Evolutionary conservation across 2,888 invertebrate species (phyloP).

Genomic region (Petrolisthes manimaculis): DNA sequence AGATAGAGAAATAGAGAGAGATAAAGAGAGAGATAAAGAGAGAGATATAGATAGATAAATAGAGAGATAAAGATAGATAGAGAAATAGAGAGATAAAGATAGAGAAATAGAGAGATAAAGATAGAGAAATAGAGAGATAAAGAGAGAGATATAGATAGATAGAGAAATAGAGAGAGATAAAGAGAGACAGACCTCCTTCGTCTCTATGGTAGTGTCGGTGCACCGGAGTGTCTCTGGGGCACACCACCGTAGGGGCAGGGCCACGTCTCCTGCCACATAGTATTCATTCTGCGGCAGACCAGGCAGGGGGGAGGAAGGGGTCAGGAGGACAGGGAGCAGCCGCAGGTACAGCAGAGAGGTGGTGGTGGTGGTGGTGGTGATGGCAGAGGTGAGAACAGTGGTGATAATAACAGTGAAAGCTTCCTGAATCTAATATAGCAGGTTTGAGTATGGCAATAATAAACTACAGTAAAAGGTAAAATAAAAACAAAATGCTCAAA

Average conservation of each 20-base stretch:
- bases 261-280: slow-evolving; percentile 76
- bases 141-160: too few species aligned
- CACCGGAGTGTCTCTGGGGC: slow-evolving; percentile 79
- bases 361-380: neutral
- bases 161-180: too few species aligned
- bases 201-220: slow-evolving; percentile 77
- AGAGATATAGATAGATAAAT: too few species aligned
- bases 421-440: neutral
- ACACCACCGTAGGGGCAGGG: slow-evolving; percentile 81
- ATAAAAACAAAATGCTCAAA: too few species aligned
- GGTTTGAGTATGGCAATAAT: neutral
- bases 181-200: slow-evolving; percentile 70
- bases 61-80: neutral
- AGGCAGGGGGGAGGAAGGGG: too few species aligned
- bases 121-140: too few species aligned
- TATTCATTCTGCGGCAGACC: slow-evolving; percentile 74
- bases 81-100: slow-evolving; percentile 59
- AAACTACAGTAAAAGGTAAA: too few species aligned
- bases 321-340: too few species aligned
- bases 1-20: too few species aligned
- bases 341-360: neutral
- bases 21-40: too few species aligned
- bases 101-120: too few species aligned
- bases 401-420: neutral
- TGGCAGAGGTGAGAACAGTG: neutral